Evolutionary conservation across 92 coral and sea anemone species (phyloP).

Genomic region (Palythoa grandiflora): DNA sequence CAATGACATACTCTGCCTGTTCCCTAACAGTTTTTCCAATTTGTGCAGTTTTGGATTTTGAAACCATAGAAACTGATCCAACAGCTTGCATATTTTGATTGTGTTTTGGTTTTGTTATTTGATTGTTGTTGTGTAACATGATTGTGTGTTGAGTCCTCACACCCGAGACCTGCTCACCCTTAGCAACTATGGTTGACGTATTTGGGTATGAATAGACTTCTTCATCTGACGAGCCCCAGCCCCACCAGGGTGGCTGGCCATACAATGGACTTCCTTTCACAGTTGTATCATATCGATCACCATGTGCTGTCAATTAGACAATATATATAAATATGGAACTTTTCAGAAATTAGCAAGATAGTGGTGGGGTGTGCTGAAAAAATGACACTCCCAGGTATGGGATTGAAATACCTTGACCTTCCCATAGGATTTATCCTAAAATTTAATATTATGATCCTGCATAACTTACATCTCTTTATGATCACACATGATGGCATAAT

Average conservation of each 20-base stretch:
- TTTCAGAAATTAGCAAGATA: too few species aligned
- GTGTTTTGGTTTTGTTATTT: constrained; percentile 40
- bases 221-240: constrained; percentile 91
- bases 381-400: too few species aligned
- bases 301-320: constrained; percentile 26
- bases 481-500: too few species aligned
- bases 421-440: too few species aligned
- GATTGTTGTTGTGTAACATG: constrained; percentile 56
- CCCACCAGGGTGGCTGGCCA: constrained; percentile 97
- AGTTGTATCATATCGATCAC: constrained; percentile 60
- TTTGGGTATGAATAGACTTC: constrained; percentile 83
- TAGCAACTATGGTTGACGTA: constrained; percentile 66
- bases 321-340: too few species aligned
- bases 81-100: constrained; percentile 55
- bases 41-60: constrained; percentile 67
- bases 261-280: constrained; percentile 80
- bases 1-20: constrained; percentile 48
- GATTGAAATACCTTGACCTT: too few species aligned
- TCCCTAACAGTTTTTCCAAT: constrained; percentile 31
- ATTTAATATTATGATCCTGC: too few species aligned
- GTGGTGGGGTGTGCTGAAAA: too few species aligned
- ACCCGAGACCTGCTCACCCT: constrained; percentile 16
- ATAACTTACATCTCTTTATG: too few species aligned
- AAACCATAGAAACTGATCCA: constrained; percentile 60
- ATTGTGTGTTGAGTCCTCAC: constrained; percentile 44